These are phyloP conservation scores for Spea multiplicata DNA, from an alignment of 2,113 vertebrate genomes.

Conservation along the genomic window DNA sequence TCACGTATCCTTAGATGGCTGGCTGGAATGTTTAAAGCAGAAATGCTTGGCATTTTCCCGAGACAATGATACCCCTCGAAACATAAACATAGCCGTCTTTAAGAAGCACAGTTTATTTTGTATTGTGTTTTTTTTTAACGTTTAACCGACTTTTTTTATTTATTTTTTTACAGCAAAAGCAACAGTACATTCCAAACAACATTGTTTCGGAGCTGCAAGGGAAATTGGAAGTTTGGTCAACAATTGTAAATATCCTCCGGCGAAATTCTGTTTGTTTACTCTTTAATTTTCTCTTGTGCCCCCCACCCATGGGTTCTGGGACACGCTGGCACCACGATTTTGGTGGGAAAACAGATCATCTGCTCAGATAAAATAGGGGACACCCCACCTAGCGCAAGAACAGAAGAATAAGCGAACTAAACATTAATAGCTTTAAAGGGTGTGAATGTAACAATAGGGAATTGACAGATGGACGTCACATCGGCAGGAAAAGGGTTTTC, in stretches of 20 bases:
- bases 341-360: slow-evolving; percentile 74
- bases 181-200: slow-evolving; percentile 40
- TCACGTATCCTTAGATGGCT: slow-evolving; percentile 41
- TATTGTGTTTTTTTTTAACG: slow-evolving; percentile 61
- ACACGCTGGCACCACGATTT: slow-evolving; percentile 82
- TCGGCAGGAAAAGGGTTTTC: slow-evolving; percentile 71
- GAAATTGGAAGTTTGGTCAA: slow-evolving; percentile 69
- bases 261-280: slow-evolving; percentile 64
- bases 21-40: slow-evolving; percentile 52
- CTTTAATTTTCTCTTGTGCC: slow-evolving; percentile 55
- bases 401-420: slow-evolving; percentile 65
- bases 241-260: slow-evolving; percentile 75
- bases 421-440: slow-evolving; percentile 67
- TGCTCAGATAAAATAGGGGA: slow-evolving; percentile 72
- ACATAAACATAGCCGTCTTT: slow-evolving; percentile 63
- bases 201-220: slow-evolving; percentile 69
- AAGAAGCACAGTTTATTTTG: slow-evolving; percentile 49
- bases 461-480: slow-evolving; percentile 64
- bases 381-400: slow-evolving; percentile 64
- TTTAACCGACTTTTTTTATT: slow-evolving; percentile 60
- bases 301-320: slow-evolving; percentile 59
- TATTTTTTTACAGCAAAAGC: too few species aligned
- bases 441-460: slow-evolving; percentile 66
- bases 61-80: slow-evolving; percentile 55
- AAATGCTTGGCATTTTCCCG: slow-evolving; percentile 44